Conservation (phyloP, 2,888 invertebrate species). For the Endomychus coccineus region DNA sequence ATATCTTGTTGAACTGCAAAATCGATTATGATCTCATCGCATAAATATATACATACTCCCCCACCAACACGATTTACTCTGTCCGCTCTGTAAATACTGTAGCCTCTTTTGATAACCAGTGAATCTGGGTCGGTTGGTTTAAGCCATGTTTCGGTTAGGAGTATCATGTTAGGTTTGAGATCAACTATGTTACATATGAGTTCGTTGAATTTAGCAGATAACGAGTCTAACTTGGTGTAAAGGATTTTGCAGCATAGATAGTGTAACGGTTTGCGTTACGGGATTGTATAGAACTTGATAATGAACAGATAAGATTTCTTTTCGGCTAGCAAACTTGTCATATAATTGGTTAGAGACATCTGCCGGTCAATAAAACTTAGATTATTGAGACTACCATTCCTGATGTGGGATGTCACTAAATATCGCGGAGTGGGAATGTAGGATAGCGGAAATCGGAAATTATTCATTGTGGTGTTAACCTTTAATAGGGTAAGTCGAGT, state of each 20-base stretch:
- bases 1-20: conserved; percentile 3
- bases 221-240: conserved; percentile 6
- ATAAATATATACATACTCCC: conserved; percentile 4
- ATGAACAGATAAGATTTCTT: no score
- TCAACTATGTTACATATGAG: conserved; percentile 5
- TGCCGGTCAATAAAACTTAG: no score
- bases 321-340: no score
- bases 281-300: no score
- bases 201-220: conserved; percentile 7
- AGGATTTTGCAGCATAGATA: conserved; percentile 4
- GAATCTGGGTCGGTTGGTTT: conserved; percentile 2
- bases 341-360: no score
- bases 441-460: no score
- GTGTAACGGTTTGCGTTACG: no score
- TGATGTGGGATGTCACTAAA: no score
- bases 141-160: conserved; percentile 5
- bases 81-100: conserved; percentile 4
- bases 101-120: conserved; percentile 1
- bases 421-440: no score
- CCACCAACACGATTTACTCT: conserved; percentile 6
- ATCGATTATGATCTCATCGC: conserved; percentile 4
- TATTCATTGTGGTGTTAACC: no score
- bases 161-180: conserved; percentile 4
- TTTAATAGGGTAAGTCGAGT: no score
- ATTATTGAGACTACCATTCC: no score